These are phyloP conservation scores for Orthosia incerta DNA, from an alignment of 2,888 invertebrate species.

Conservation along the genomic window DNA sequence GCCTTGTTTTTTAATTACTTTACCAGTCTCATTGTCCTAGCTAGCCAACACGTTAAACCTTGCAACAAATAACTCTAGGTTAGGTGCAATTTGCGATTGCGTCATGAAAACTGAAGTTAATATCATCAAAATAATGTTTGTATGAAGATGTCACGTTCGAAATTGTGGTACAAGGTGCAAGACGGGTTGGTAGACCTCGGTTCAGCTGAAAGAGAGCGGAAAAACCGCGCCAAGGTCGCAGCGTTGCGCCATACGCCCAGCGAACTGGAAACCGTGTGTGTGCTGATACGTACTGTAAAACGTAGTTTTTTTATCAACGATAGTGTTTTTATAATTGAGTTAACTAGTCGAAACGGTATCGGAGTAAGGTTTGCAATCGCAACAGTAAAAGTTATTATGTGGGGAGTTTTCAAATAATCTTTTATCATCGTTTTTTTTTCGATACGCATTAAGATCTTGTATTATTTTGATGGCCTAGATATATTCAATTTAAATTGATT, in stretches of 20 bases:
- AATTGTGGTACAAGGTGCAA: conserved; percentile 73
- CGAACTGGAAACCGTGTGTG: conserved; percentile 84
- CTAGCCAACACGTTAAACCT: background rate
- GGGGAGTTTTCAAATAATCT: conserved; percentile 1
- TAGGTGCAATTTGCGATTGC: conserved; percentile 43
- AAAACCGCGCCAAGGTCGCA: conserved; percentile 89
- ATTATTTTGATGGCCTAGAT: background rate
- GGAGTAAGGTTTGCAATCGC: conserved; percentile 58
- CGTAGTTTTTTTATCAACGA: conserved; percentile 61
- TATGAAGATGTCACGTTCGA: conserved; percentile 69
- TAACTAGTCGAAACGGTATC: conserved; percentile 57
- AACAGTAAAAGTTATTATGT: conserved; percentile 53
- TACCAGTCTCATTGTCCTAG: conserved; percentile 31
- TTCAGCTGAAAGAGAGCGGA: conserved; percentile 90
- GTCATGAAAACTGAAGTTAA: conserved; percentile 23
- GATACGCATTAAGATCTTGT: background rate
- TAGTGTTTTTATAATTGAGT: conserved; percentile 57
- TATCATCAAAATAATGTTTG: conserved; percentile 45
- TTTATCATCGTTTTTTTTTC: background rate
- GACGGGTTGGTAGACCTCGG: conserved; percentile 79
- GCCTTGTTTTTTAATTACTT: conserved; percentile 59
- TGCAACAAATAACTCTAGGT: conserved; percentile 42
- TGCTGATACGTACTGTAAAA: conserved; percentile 67
- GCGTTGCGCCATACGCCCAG: conserved; percentile 83
- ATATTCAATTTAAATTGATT: background rate